These are phyloP conservation scores for Stigmatopora argus DNA, from an alignment of 2,113 vertebrate species.

Conservation along the genomic window DNA sequence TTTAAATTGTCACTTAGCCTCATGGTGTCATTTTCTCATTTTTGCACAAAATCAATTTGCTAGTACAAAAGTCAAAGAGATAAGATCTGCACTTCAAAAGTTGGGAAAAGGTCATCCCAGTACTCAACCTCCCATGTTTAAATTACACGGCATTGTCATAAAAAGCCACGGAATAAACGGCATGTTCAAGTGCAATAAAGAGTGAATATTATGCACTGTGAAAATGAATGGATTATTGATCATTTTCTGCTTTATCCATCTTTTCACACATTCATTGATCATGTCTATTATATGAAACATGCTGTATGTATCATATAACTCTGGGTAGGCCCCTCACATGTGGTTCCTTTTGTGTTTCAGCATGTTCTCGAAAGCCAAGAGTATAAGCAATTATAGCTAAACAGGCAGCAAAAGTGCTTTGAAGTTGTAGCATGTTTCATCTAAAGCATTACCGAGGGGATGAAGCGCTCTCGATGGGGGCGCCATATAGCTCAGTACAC, in stretches of 20 bases:
- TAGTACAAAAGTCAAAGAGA: constrained; percentile 18
- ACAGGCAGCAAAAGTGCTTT: constrained; percentile 57
- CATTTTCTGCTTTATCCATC: constrained; percentile 41
- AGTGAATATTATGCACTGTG: neutral
- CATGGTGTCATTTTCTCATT: constrained; percentile 57
- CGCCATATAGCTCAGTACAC: constrained; percentile 7
- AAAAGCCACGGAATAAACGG: neutral
- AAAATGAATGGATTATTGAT: constrained; percentile 49
- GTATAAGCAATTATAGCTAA: constrained; percentile 63
- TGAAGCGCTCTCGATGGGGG: constrained; percentile 30
- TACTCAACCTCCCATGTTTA: constrained; percentile 13
- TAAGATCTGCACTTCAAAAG: constrained; percentile 11
- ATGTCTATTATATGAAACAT: constrained; percentile 46
- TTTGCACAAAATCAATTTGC: constrained; percentile 47
- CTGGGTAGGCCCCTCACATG: constrained; percentile 53
- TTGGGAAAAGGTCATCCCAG: neutral
- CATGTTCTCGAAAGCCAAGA: constrained; percentile 48
- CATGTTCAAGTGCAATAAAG: neutral
- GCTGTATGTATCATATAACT: constrained; percentile 54
- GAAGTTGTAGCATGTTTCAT: constrained; percentile 55
- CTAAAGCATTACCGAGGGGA: constrained; percentile 39
- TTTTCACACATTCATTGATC: constrained; percentile 15
- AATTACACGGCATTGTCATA: neutral
- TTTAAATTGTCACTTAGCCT: constrained; percentile 52
- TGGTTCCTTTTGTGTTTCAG: constrained; percentile 55